phyloP scores from a whole-genome alignment of 2,888 invertebrate species.

The Ecliptopera silaceata region DNA sequence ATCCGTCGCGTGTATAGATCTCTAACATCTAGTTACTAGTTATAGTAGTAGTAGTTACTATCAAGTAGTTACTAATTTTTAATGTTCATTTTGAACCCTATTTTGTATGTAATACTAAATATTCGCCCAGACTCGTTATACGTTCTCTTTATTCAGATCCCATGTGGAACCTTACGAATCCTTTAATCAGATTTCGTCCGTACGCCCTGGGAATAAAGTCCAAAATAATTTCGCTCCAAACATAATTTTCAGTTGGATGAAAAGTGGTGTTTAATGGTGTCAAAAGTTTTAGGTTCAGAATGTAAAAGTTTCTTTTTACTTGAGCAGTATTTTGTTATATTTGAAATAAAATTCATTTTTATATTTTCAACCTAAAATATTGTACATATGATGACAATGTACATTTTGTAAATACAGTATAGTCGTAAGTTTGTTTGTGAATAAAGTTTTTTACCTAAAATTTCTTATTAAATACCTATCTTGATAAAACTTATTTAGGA shows the following conservation, averaged over 20 bases:
- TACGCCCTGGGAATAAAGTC: slow-evolving; percentile 10
- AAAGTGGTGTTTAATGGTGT: slow-evolving; percentile 23
- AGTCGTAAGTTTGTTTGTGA: too few species aligned
- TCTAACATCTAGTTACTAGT: too few species aligned
- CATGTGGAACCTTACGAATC: slow-evolving; percentile 10
- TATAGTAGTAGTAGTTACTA: neutral
- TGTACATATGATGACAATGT: too few species aligned
- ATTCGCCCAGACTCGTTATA: slow-evolving; percentile 1
- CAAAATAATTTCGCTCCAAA: slow-evolving; percentile 12
- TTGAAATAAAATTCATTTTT: slow-evolving; percentile 1
- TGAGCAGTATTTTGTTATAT: slow-evolving; percentile 10
- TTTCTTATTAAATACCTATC: too few species aligned
- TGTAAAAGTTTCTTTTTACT: slow-evolving; percentile 20
- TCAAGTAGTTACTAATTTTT: neutral
- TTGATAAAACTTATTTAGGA: too few species aligned
- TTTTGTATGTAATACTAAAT: slow-evolving; percentile 11
- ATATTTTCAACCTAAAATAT: slow-evolving; percentile 2
- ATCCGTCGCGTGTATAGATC: too few species aligned
- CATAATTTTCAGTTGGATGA: slow-evolving; percentile 20
- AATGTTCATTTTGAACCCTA: neutral
- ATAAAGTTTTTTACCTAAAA: too few species aligned
- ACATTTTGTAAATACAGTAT: too few species aligned
- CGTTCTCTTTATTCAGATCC: slow-evolving; percentile 15
- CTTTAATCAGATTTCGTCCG: slow-evolving; percentile 1
- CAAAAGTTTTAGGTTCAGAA: slow-evolving; percentile 19